These are phyloP conservation scores for Aphelenchoides avenae DNA, from an alignment of 1,140 invertebrate genomes.

Conservation along the genomic window DNA sequence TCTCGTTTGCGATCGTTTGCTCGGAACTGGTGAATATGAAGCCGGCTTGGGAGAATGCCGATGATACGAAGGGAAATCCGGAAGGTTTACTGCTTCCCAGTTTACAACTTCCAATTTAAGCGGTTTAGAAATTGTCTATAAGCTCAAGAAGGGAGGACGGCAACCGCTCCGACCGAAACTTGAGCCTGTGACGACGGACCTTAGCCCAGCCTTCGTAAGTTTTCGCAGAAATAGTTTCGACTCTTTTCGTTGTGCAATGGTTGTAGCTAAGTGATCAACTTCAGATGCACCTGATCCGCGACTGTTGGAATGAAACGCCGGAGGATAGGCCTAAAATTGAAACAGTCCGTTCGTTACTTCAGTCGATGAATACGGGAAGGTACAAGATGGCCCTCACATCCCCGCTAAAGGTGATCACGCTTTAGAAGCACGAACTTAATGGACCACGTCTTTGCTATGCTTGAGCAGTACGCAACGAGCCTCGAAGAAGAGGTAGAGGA, in stretches of 20 bases:
- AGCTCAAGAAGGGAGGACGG: conserved; percentile 29
- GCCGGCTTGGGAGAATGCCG: conserved; percentile 62
- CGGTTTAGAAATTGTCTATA: conserved; percentile 34
- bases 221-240: too few relatives aligned
- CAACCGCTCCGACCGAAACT: conserved; percentile 20
- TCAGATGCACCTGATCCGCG: conserved; percentile 47
- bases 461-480: conserved; percentile 80
- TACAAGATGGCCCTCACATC: too few relatives aligned
- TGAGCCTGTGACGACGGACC: conserved; percentile 22
- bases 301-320: conserved; percentile 46
- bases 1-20: conserved; percentile 52
- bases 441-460: conserved; percentile 78
- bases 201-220: conserved; percentile 30
- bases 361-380: conserved; percentile 38
- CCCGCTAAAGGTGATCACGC: conserved; percentile 7
- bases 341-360: conserved; percentile 22
- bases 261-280: conserved; percentile 4
- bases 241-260: too few relatives aligned
- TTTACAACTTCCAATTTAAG: conserved; percentile 8
- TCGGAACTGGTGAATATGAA: conserved; percentile 60
- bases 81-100: conserved; percentile 15
- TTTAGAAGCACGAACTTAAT: conserved; percentile 74
- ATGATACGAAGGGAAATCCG: conserved; percentile 39
- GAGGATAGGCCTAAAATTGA: conserved; percentile 41
- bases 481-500: conserved; percentile 81